Evolutionary conservation across 2,888 invertebrate species (phyloP).

Genomic region (Anthrax anthrax): DNA sequence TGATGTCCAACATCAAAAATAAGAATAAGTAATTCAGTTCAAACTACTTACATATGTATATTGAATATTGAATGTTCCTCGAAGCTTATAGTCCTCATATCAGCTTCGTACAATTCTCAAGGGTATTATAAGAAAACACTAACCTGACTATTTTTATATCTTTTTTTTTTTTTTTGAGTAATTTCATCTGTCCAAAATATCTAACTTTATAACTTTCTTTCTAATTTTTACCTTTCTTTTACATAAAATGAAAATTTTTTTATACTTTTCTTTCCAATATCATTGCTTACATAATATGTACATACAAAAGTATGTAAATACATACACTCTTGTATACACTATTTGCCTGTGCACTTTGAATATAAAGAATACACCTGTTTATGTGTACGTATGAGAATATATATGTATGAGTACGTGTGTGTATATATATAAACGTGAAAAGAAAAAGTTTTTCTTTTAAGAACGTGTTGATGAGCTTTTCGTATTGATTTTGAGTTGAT

Average conservation of each 20-base stretch:
- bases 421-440: background rate
- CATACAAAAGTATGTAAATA: too few species aligned
- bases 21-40: too few species aligned
- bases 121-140: slow-evolving; percentile 1
- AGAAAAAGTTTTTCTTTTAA: slow-evolving; percentile 11
- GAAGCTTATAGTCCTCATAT: background rate
- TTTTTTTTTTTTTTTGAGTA: background rate
- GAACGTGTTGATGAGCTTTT: slow-evolving; percentile 21
- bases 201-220: background rate
- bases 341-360: too few species aligned
- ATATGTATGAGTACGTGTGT: background rate
- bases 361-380: too few species aligned
- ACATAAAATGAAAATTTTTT: too few species aligned
- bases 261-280: too few species aligned
- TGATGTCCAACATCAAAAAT: too few species aligned
- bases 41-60: too few species aligned
- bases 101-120: background rate
- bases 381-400: too few species aligned
- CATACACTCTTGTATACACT: too few species aligned
- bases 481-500: slow-evolving; percentile 29
- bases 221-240: too few species aligned
- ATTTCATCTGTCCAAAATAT: slow-evolving; percentile 1
- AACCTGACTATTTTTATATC: background rate
- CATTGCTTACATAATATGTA: too few species aligned
- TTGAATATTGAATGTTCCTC: background rate